phyloP scores from a whole-genome alignment of 2,888 invertebrate species.

The Erannis defoliaria region DNA sequence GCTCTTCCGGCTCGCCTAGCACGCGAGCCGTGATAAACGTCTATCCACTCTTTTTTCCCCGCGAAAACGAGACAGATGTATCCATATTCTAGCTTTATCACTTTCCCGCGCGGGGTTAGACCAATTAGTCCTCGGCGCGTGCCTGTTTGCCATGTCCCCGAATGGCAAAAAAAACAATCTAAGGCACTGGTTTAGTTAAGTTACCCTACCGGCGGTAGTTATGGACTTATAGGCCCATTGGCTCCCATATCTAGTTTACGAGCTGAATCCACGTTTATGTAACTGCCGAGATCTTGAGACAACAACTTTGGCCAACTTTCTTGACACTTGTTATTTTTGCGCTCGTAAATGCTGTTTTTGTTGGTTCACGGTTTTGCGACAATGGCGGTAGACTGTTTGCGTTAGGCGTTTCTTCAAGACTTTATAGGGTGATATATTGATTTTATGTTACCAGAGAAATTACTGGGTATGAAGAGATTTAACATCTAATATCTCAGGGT shows the following conservation, averaged over 20 bases:
- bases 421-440: slow-evolving; percentile 21
- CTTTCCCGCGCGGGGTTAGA: no score
- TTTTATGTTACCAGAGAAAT: no score
- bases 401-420: not conserved
- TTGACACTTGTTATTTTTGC: slow-evolving; percentile 39
- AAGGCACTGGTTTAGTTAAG: not conserved
- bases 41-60: no score
- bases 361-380: slow-evolving; percentile 13
- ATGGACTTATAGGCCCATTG: slow-evolving; percentile 45
- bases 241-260: slow-evolving; percentile 44
- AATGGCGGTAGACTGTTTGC: slow-evolving; percentile 23
- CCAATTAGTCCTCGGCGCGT: no score
- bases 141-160: not conserved
- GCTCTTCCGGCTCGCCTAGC: no score
- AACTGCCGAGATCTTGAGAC: slow-evolving; percentile 33
- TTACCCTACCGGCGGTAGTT: slow-evolving; percentile 23
- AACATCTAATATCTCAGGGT: no score
- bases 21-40: no score
- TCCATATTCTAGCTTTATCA: no score
- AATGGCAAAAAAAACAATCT: not conserved
- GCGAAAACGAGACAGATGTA: no score
- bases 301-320: slow-evolving; percentile 34
- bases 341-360: slow-evolving; percentile 39
- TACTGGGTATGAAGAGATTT: no score
- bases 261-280: slow-evolving; percentile 40